phyloP scores from a whole-genome alignment of 2,113 vertebrate species.

The Oceanites oceanicus region DNA sequence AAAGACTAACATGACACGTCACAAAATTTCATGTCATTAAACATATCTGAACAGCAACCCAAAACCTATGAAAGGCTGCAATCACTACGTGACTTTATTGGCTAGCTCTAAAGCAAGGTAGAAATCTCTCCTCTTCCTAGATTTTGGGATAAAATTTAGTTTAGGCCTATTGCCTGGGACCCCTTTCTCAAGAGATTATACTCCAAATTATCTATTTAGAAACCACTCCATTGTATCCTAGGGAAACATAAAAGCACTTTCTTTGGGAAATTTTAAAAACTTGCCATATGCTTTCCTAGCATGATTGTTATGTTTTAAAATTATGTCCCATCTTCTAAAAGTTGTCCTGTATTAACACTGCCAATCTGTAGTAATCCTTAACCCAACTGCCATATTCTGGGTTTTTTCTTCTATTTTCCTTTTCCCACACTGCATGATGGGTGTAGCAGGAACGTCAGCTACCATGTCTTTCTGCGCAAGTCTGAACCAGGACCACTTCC shows the following conservation, averaged over 20 bases:
- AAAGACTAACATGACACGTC: not conserved
- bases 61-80: not conserved
- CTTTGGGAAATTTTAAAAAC: not conserved
- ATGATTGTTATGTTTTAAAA: not conserved
- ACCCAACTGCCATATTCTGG: not conserved
- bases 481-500: not conserved
- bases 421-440: not conserved
- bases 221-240: not conserved
- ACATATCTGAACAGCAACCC: not conserved
- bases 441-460: not conserved
- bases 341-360: not conserved
- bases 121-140: not conserved
- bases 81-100: not conserved
- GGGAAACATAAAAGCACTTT: not conserved
- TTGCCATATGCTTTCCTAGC: not conserved
- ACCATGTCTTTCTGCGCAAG: not conserved
- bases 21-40: not conserved
- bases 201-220: not conserved
- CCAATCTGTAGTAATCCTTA: not conserved
- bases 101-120: not conserved
- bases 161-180: not conserved
- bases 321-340: not conserved
- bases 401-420: not conserved
- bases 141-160: not conserved
- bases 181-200: not conserved